These are phyloP conservation scores for Capitella teleta DNA, from an alignment of 1,140 invertebrate species.

Conservation along the genomic window DNA sequence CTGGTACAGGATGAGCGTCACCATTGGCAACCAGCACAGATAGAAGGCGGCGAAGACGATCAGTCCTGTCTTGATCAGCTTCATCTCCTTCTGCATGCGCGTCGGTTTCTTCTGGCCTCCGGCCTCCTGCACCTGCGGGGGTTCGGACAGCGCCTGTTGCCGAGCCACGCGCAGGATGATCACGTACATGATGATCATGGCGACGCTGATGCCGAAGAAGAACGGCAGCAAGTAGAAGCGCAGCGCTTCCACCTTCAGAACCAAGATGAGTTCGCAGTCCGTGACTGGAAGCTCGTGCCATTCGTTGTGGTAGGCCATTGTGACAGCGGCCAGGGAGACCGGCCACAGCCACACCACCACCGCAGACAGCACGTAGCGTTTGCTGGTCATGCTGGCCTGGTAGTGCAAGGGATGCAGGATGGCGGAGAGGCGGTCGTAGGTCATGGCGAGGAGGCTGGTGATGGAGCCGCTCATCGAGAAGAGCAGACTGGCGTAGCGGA, in stretches of 20 bases:
- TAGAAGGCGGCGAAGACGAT: constrained; percentile 3
- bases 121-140: background rate
- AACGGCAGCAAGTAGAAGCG: background rate
- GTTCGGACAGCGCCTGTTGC: background rate
- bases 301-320: background rate
- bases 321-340: background rate
- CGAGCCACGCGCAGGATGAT: background rate
- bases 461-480: background rate
- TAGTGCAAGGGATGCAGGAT: background rate
- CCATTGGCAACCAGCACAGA: constrained; percentile 8
- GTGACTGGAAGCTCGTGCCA: background rate
- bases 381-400: background rate
- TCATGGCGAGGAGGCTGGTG: constrained; percentile 2
- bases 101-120: background rate
- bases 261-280: background rate
- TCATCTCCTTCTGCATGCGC: background rate
- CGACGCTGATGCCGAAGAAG: background rate
- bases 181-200: background rate
- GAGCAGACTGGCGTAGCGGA: background rate
- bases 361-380: background rate
- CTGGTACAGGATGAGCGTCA: background rate
- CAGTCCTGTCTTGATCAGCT: background rate
- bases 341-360: background rate
- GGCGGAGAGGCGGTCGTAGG: constrained; percentile 1
- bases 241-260: background rate